Percentiles rank a stretch among this genome's conserved stretches.
phyloP scores from a whole-genome alignment of 1,140 invertebrate species.

The Euglossa dilemma region DNA sequence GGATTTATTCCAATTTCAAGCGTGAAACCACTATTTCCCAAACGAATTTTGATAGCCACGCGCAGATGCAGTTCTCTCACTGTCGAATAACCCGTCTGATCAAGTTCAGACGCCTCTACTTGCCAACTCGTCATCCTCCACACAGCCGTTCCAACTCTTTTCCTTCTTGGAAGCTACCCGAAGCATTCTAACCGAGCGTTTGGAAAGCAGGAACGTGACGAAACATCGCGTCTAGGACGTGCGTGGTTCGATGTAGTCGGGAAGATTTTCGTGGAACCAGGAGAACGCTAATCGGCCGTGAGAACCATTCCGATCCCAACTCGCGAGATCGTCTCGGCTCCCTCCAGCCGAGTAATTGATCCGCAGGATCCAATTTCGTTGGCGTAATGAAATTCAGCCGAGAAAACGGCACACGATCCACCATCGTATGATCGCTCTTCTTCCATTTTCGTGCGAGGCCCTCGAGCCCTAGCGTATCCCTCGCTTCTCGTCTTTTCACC shows the following conservation, averaged over 20 bases:
- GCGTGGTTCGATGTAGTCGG: neutral
- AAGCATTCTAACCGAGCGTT: neutral
- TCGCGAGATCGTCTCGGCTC: slow-evolving; percentile 20
- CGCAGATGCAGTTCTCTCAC: neutral
- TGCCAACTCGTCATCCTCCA: neutral
- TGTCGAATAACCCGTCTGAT: neutral
- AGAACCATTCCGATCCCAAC: slow-evolving; percentile 12
- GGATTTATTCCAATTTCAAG: too few relatives aligned
- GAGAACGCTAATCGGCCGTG: slow-evolving; percentile 37
- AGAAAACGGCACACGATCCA: slow-evolving; percentile 35
- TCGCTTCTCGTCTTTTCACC: too few relatives aligned
- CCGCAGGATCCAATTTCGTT: slow-evolving; percentile 67
- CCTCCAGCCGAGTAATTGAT: slow-evolving; percentile 66
- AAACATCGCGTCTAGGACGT: neutral
- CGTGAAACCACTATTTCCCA: too few relatives aligned
- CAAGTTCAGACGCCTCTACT: neutral
- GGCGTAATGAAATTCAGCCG: slow-evolving; percentile 65
- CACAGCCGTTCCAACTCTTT: neutral
- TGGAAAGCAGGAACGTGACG: slow-evolving; percentile 12
- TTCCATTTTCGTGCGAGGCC: slow-evolving; percentile 44
- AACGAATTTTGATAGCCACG: too few relatives aligned
- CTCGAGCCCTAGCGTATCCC: neutral
- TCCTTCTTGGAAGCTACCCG: neutral
- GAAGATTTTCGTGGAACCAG: slow-evolving; percentile 9
- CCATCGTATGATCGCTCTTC: slow-evolving; percentile 50